A percentile compares a stretch with the other conserved stretches of the same genome.
Conservation (phyloP, 92 coral and sea anemone species). For the Umimayanthus kanabou region DNA sequence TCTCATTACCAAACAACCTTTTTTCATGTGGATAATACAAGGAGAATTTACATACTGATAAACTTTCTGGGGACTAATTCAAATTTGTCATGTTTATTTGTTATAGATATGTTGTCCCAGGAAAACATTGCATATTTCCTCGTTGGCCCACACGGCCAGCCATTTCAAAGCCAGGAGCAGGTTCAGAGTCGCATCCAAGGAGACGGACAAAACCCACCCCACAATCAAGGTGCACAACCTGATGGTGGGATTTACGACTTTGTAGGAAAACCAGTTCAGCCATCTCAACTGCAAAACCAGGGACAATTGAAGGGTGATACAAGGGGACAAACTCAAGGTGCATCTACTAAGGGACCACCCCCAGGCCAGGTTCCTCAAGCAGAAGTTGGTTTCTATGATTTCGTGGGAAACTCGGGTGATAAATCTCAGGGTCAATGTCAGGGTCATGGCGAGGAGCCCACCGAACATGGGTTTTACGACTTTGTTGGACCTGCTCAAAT, state of each 20-base stretch:
- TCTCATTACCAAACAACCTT: no score
- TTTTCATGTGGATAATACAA: no score
- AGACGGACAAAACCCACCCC: background rate
- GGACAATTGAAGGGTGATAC: background rate
- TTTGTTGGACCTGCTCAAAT: slow-evolving; percentile 35
- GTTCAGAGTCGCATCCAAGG: background rate
- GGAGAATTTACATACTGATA: no score
- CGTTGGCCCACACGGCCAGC: slow-evolving; percentile 8
- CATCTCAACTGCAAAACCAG: background rate
- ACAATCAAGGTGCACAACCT: background rate
- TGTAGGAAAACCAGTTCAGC: slow-evolving; percentile 9
- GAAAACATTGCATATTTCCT: slow-evolving; percentile 43
- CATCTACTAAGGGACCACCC: background rate
- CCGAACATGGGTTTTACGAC: slow-evolving; percentile 37
- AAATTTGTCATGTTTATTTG: background rate
- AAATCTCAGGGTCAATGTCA: slow-evolving; percentile 7
- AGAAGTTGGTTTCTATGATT: slow-evolving; percentile 13
- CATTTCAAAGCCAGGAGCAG: background rate
- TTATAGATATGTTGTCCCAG: slow-evolving; percentile 52
- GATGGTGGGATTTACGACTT: slow-evolving; percentile 18
- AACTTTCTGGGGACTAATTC: no score
- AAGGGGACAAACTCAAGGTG: background rate
- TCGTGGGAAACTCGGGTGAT: slow-evolving; percentile 15
- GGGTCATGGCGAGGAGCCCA: background rate
- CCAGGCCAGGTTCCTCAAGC: background rate